These are phyloP conservation scores for Aurelia aurita DNA, from an alignment of 30 jellyfish, hydroid and myxozoan species.

Conservation along the genomic window DNA sequence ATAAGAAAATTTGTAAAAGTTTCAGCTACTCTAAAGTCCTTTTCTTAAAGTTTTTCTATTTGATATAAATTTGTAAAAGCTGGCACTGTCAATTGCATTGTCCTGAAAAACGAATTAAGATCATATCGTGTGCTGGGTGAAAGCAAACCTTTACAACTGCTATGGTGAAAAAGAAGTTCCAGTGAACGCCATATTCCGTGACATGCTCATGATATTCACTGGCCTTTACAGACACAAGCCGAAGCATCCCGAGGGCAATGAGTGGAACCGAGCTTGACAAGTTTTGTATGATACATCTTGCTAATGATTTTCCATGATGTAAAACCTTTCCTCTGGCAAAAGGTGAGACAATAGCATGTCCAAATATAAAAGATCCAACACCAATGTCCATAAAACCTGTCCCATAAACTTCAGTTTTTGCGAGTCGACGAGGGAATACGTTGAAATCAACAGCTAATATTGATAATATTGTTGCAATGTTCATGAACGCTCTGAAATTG, in stretches of 20 bases:
- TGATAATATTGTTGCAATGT: conserved; percentile 76
- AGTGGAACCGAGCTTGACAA: conserved; percentile 54
- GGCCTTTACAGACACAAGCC: conserved; percentile 73
- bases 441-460: conserved; percentile 94
- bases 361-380: conserved; percentile 86
- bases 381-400: conserved; percentile 95
- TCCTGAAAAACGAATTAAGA: too few relatives aligned
- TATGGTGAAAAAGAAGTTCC: conserved; percentile 96
- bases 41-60: too few relatives aligned
- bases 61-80: too few relatives aligned
- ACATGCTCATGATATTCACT: conserved; percentile 85
- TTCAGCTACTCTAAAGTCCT: too few relatives aligned
- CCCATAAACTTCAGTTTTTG: conserved; percentile 91
- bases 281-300: conserved; percentile 14
- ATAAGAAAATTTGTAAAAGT: too few relatives aligned
- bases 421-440: conserved; percentile 91
- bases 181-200: conserved; percentile 95
- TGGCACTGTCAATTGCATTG: too few relatives aligned
- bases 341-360: conserved; percentile 86
- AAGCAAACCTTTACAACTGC: conserved; percentile 79
- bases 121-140: too few relatives aligned
- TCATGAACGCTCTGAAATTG: conserved; percentile 76
- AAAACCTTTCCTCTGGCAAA: conserved; percentile 41
- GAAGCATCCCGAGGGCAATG: conserved; percentile 63
- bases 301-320: not conserved